These are phyloP conservation scores for Microplitis deprimator DNA, from an alignment of 2,888 invertebrate species.

Conservation along the genomic window DNA sequence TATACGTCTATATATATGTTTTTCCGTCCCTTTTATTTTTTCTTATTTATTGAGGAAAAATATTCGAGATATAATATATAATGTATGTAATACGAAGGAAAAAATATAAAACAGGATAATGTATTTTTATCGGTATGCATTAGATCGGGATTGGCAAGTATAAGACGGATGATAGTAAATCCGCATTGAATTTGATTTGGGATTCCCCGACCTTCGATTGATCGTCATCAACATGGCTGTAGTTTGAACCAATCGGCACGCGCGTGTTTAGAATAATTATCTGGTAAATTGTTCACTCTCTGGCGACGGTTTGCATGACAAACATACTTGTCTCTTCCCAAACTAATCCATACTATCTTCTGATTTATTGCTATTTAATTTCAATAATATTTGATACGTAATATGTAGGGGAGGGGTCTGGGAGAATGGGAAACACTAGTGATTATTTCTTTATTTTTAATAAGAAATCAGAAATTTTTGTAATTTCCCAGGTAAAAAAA, in stretches of 20 bases:
- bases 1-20: neutral
- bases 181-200: constrained; percentile 23
- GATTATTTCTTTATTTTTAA: no score
- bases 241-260: constrained; percentile 40
- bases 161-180: constrained; percentile 15
- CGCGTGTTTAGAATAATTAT: constrained; percentile 46
- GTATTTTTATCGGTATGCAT: neutral
- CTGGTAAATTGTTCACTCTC: constrained; percentile 34
- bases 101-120: neutral
- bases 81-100: neutral
- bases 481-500: no score
- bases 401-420: no score
- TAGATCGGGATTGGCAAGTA: neutral
- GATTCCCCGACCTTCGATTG: constrained; percentile 31
- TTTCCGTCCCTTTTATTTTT: neutral
- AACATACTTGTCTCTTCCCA: constrained; percentile 36
- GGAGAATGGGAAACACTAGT: no score
- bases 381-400: neutral
- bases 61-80: neutral
- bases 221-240: constrained; percentile 30
- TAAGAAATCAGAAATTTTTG: no score
- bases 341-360: constrained; percentile 11
- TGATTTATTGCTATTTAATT: neutral
- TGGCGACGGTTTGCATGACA: constrained; percentile 22
- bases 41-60: neutral